Base-by-base conservation (phyloP, 2,888 invertebrate genomes). In the Uropetala carovei region DNA sequence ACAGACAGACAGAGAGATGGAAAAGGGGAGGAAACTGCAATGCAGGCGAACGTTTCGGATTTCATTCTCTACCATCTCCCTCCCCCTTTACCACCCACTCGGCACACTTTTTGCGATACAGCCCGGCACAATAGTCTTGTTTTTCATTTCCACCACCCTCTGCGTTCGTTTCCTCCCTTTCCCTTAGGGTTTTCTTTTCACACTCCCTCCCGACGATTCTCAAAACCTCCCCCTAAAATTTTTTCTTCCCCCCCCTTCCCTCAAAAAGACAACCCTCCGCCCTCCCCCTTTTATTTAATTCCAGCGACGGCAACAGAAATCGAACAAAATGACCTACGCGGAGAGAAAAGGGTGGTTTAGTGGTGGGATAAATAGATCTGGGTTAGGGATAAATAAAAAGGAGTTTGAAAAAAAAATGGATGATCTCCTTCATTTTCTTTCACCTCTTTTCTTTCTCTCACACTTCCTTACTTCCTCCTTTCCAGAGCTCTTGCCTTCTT, bases 21-120 rank as follows among this genome's bases (percentile, higher is more conserved):
- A 57, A n/a, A 43, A 43, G 68, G 68, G 68, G n/a, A 30, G 16
- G 60, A 18, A 59, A 43, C 86, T 64, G 86, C 86, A 86, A 60
- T 86, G 86, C 86, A 86, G 59, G 86, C 86, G 85, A 85, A 86
- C 60, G 86, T 59, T 57, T 64, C 27, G 60, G n/a, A 86, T 86
- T 86, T 86, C 58, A 85, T 57, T 27, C 85, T 27, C 16, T 27
- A 16, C 59, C 11, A 10, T 0, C 14, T 16, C 13, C 57, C 11
- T 1, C 18, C 58, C 14, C 30, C 18, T 18, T 59, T 58, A 14
- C 85, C 22, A 27, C 58, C 85, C 56, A 58, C 85, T 68, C 68
- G 68, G 68, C 68, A 68, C 14, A 85, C n/a, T 22, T 85, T 58
- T 27, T 58, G 4, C 59, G 56, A 11, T 64, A 64, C 64, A 64